Conservation (phyloP, 1,140 invertebrate species). For the Cataglyphis hispanica region DNA sequence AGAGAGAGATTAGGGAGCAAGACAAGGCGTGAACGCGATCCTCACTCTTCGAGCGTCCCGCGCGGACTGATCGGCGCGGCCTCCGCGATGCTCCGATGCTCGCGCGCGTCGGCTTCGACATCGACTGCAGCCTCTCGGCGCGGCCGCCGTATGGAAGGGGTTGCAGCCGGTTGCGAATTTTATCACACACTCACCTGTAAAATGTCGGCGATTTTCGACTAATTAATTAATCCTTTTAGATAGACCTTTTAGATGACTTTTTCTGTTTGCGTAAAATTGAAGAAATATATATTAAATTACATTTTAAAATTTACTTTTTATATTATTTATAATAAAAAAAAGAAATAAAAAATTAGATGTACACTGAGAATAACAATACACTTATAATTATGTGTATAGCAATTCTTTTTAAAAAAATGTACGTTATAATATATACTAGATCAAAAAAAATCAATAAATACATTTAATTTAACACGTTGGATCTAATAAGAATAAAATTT, state of each 20-base stretch:
- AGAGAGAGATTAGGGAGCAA: not conserved
- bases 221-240: conserved; percentile 2
- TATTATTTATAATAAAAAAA: no score
- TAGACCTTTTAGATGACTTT: no score
- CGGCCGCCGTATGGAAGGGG: conserved; percentile 59
- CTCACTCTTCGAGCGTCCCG: conserved; percentile 73
- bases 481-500: not conserved
- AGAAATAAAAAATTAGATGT: no score
- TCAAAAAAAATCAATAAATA: no score
- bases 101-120: conserved; percentile 56
- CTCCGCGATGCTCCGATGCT: conserved; percentile 20
- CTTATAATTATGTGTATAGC: no score
- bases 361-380: no score
- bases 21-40: conserved; percentile 23
- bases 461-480: not conserved
- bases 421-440: no score
- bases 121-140: conserved; percentile 68
- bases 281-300: no score
- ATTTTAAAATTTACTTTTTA: no score
- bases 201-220: not conserved
- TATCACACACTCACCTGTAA: conserved; percentile 37
- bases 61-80: conserved; percentile 77
- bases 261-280: no score
- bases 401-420: no score
- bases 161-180: conserved; percentile 67